Base-by-base conservation (phyloP, 2,888 invertebrate species). In the Steinernema carpocapsae region DNA sequence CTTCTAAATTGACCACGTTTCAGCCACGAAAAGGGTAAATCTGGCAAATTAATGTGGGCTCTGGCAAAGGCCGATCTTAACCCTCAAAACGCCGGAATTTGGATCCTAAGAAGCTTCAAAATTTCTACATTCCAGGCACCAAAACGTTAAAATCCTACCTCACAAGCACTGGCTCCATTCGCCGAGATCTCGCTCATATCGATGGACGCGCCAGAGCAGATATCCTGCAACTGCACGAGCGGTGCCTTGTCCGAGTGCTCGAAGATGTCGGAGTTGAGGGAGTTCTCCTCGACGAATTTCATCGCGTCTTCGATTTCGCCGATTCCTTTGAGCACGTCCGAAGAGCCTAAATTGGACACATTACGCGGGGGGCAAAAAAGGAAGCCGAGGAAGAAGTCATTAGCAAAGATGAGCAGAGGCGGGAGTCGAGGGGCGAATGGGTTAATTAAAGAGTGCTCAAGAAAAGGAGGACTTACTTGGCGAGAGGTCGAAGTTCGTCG, bases 151-250 rank as follows among this genome's bases (percentile, higher is more conserved):
- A 10, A 29, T 7, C 71, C 14, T 46, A 71, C 71, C 46, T 71
- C 45, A 26, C 71, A 71, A n/a, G 42, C 46, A 32, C 71, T 71
- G 70, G 51, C 24, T 14, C 56, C 73, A 32, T 73, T 73, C n/a
- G n/a, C n/a, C 70, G 43, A 17, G 70, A 43, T 72, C 43, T 77
- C 77, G n/a, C 79, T 71, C 4, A 74, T 73, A 73, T 85, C 83
- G 10, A 84, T 48, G n/a, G 85, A 84, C 45, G 94, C 94, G 73
- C 94, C 92, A 88, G 94, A 94, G 93, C 12, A 87, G 56, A 87
- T 87, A 59, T 87, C 87, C 14, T 84, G 82, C 52, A 87, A 76
- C 64, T 83, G 80, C 12, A 86, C 87, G 19, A 87, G 76, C 10
- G 87, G 87, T 0, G 87, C 87, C 56, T 79, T 76, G 72, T 83